phyloP scores from a whole-genome alignment of 2,888 invertebrate genomes.

The Scrobipalpa costella region DNA sequence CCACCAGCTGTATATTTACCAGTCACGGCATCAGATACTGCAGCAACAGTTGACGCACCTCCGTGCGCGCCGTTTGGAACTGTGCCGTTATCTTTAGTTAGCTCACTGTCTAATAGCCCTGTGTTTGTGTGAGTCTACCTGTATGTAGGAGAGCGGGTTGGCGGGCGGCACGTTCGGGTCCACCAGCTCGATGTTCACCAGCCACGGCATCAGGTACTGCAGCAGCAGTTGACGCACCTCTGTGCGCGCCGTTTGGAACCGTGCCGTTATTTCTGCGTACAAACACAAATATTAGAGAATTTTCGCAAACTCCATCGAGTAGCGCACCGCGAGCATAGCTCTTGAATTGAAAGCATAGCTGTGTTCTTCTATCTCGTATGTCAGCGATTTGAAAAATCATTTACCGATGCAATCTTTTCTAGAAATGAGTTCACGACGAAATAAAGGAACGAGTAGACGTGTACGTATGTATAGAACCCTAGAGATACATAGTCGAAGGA shows the following conservation, averaged over 20 bases:
- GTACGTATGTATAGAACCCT: not conserved
- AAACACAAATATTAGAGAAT: conserved; percentile 16
- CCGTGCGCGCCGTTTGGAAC: conserved; percentile 96
- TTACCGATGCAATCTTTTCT: too few relatives aligned
- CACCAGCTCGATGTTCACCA: conserved; percentile 98
- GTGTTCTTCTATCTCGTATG: too few relatives aligned
- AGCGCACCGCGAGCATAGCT: too few relatives aligned
- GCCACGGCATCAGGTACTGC: conserved; percentile 97
- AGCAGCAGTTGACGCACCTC: conserved; percentile 95
- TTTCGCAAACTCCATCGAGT: too few relatives aligned
- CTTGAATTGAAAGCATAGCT: too few relatives aligned
- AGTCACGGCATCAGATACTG: conserved; percentile 98
- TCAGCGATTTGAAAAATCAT: not conserved
- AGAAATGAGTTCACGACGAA: not conserved
- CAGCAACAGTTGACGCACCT: conserved; percentile 94
- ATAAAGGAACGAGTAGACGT: not conserved
- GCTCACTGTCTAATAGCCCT: too few relatives aligned
- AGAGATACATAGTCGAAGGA: not conserved
- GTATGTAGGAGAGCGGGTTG: conserved; percentile 91
- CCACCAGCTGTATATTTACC: conserved; percentile 98
- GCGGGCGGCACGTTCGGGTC: conserved; percentile 97
- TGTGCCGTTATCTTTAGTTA: conserved; percentile 89
- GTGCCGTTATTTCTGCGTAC: conserved; percentile 93
- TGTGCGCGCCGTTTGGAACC: conserved; percentile 97
- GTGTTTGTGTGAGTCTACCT: conserved; percentile 75